Evolutionary conservation across 2,888 invertebrate species (phyloP), one percentile per base, ranked within the genome.

Genomic region (Harpagoxenus sublaevis): DNA sequence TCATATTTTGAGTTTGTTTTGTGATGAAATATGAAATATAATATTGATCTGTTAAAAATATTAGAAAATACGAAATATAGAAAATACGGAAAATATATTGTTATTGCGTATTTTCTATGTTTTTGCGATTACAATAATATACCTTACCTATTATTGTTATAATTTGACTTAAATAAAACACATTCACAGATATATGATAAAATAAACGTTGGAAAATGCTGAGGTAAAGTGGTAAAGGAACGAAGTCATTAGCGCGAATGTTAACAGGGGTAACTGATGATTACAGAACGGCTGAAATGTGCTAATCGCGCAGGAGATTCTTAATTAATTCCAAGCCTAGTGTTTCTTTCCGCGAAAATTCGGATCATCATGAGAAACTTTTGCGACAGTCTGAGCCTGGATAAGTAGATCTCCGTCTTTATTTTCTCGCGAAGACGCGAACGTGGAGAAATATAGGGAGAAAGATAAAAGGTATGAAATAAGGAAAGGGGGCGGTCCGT

Each of bases 331-430:
- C 48, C 65, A n/a, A 73, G 63, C 53, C 53, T 77, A 63, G 70
- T 48, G 74, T 86, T 57, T 88, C 75, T 77, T 65, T 42, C 9
- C 53, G 51, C 57, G 63, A 78, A 65, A 78, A 82, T 81, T 86
- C 70, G 79, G 77, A 85, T 85, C 82, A 82, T 15, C 65, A 68
- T 63, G 62, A 18, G 42, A n/a, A 81, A 60, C 78, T 84, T 84
- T 84, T 57, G 57, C 82, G 87, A 86, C 84, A 87, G 86, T 84
- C 83, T 79, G 84, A 77, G 79, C 23, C 48, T 10, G 57, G 65
- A 65, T 23, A 23, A 23, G 23, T 62, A 79, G 55, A 55, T 51
- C 39, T 15, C 9, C 28, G 53, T 55, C 53, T 73, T 79, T 74
- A 84, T 82, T 78, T 78, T 75, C 83, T 85, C 73, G 74, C 77